Evolutionary conservation across 2,888 invertebrate genomes (phyloP).

Genomic region (Dicyrtoma fusca): DNA sequence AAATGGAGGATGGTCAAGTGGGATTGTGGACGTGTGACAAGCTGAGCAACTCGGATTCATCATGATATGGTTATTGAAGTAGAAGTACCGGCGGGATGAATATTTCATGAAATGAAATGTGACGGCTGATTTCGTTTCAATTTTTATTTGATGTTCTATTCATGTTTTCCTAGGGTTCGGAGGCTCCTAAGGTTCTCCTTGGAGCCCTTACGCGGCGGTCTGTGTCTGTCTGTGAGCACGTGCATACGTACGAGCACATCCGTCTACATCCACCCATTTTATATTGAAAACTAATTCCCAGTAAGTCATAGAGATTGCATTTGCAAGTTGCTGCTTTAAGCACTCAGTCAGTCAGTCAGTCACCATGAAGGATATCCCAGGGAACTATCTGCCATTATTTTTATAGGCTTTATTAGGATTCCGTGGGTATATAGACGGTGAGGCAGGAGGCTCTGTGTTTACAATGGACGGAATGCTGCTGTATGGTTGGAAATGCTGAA

Average conservation of each 20-base stretch:
- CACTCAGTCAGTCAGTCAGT: no score
- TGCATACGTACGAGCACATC: no score
- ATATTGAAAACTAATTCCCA: no score
- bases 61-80: conserved; percentile 8
- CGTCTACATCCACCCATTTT: not conserved
- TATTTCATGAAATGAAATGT: conserved; percentile 43
- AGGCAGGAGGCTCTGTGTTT: no score
- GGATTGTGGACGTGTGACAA: conserved; percentile 13
- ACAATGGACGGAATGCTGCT: no score
- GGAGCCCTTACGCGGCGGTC: no score
- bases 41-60: conserved; percentile 20
- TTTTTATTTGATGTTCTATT: conserved; percentile 22
- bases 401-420: no score
- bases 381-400: no score
- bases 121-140: conserved; percentile 35
- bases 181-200: not conserved
- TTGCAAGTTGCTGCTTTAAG: not conserved
- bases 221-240: no score
- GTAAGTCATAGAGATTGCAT: not conserved
- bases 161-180: not conserved
- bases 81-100: conserved; percentile 23
- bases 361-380: not conserved
- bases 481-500: no score
- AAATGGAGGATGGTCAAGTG: conserved; percentile 11
- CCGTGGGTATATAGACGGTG: no score